Evolutionary conservation across 2,113 vertebrate genomes (phyloP).

Genomic region (Bubo blakistoni): DNA sequence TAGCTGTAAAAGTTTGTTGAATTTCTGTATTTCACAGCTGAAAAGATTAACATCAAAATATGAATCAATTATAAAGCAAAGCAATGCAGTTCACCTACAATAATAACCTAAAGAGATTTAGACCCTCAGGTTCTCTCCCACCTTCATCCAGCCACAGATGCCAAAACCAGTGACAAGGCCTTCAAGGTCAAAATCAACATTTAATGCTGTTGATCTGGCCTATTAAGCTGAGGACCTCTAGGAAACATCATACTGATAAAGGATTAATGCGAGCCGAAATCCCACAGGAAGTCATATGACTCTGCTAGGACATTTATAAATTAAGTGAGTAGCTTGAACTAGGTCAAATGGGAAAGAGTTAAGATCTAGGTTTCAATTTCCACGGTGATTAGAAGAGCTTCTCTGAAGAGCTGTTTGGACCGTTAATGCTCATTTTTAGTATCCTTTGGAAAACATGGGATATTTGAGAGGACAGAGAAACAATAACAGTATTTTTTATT

Average conservation of each 20-base stretch:
- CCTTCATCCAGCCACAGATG: neutral
- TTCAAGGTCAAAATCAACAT: neutral
- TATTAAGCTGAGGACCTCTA: neutral
- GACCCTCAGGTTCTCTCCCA: neutral
- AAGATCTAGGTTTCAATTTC: constrained; percentile 7
- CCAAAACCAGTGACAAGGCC: neutral
- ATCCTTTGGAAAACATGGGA: neutral
- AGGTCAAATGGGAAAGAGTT: neutral
- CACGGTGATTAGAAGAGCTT: neutral
- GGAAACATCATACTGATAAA: neutral
- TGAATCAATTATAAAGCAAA: neutral
- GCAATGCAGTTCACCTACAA: neutral
- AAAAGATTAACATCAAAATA: neutral
- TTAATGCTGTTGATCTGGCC: neutral
- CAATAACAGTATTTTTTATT: neutral
- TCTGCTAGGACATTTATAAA: neutral
- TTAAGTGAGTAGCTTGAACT: neutral
- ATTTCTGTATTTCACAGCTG: neutral
- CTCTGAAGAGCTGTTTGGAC: neutral
- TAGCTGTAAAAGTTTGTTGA: neutral
- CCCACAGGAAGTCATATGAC: neutral
- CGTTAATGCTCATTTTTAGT: neutral
- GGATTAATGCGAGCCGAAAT: neutral
- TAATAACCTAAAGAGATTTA: neutral
- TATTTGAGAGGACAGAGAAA: neutral